Evolutionary conservation across 1,140 invertebrate genomes (phyloP).

Genomic region (Drosophila nannoptera): DNA sequence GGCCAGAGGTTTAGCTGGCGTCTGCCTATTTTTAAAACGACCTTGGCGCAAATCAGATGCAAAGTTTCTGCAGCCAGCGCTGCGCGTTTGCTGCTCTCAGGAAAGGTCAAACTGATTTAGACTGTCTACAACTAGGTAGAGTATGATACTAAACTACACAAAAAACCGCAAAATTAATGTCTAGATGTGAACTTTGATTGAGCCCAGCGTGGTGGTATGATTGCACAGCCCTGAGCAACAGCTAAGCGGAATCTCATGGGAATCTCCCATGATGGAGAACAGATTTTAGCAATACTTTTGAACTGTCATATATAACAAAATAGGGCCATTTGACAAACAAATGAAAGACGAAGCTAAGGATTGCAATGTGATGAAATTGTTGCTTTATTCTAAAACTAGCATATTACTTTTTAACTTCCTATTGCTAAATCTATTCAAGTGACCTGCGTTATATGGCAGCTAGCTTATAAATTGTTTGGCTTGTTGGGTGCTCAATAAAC

Average conservation of each 20-base stretch:
- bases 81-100: conserved; percentile 59
- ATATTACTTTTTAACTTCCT: not conserved
- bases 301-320: too few species aligned
- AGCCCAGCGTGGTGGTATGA: not conserved
- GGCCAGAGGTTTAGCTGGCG: conserved; percentile 25
- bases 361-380: too few species aligned
- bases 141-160: not conserved
- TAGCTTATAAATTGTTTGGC: conserved; percentile 30
- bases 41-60: conserved; percentile 75
- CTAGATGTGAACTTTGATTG: not conserved
- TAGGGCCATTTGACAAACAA: too few species aligned
- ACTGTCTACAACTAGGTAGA: conserved; percentile 34
- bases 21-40: conserved; percentile 71
- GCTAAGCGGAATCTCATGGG: too few species aligned
- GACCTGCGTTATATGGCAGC: not conserved
- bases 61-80: conserved; percentile 60
- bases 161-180: not conserved
- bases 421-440: not conserved
- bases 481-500: conserved; percentile 65
- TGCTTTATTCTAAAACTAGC: not conserved
- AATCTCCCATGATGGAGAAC: too few species aligned
- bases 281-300: too few species aligned
- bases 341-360: too few species aligned
- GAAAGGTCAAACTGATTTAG: conserved; percentile 74
- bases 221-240: too few species aligned